Conservation (phyloP, 2,888 invertebrate species). For the Synergus itoensis region DNA sequence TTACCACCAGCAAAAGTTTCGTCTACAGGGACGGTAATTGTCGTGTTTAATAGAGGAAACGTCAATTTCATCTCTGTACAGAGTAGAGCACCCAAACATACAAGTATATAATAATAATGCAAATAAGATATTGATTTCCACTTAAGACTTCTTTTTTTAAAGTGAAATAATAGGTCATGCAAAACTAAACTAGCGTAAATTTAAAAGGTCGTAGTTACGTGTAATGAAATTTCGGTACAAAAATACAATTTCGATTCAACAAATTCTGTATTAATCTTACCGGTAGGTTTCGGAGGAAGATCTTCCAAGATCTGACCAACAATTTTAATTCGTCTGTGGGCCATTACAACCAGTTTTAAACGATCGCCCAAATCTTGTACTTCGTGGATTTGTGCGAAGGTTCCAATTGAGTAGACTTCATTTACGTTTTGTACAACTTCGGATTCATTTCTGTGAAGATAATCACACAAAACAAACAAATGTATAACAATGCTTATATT, state of each 20-base stretch:
- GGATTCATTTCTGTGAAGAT: constrained; percentile 83
- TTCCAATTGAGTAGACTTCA: constrained; percentile 94
- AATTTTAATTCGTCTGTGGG: constrained; percentile 92
- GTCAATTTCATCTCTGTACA: constrained; percentile 86
- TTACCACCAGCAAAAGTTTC: constrained; percentile 82
- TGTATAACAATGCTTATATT: constrained; percentile 3
- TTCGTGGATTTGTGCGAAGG: constrained; percentile 99
- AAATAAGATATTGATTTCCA: neutral
- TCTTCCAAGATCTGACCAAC: constrained; percentile 89
- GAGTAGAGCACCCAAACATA: constrained; percentile 52
- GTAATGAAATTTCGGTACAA: too few species aligned
- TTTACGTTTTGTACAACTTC: constrained; percentile 91
- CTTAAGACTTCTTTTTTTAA: neutral
- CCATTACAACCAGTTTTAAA: constrained; percentile 95
- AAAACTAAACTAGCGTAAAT: neutral
- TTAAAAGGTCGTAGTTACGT: neutral
- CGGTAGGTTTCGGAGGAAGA: constrained; percentile 80
- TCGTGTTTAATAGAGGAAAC: constrained; percentile 90
- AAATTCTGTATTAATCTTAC: constrained; percentile 75
- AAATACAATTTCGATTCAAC: constrained; percentile 6
- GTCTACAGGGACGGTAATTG: constrained; percentile 90
- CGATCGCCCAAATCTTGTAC: constrained; percentile 96
- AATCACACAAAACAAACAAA: constrained; percentile 10
- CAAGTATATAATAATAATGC: constrained; percentile 7
- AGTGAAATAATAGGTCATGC: neutral